Percentiles rank a stretch among this genome's conserved stretches.
Conservation (phyloP, 2,113 vertebrate genomes). For the human (Homo sapiens) region GRCh38 chr12:85149501-85150000, state of each 20-base stretch:
- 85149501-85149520: neutral
- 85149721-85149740: neutral
- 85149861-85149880: neutral
- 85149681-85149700: slow-evolving; percentile 42
- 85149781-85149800: neutral
- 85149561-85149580: slow-evolving; percentile 29
- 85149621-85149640: slow-evolving; percentile 20
- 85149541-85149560: slow-evolving; percentile 52
- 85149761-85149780: slow-evolving; percentile 56
- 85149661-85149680: slow-evolving; percentile 8
- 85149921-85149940: neutral
- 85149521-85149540: slow-evolving; percentile 65
- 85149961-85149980: neutral
- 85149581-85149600: slow-evolving; percentile 52
- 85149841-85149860: neutral
- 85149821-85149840: neutral
- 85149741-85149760: slow-evolving; percentile 4
- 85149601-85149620: slow-evolving; percentile 60
- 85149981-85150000: neutral
- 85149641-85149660: slow-evolving; percentile 27
- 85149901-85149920: neutral
- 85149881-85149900: neutral
- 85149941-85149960: neutral
- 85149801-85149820: slow-evolving; percentile 1
- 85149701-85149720: slow-evolving; percentile 34